Percentiles rank a stretch among this genome's conserved stretches.
These are phyloP conservation scores for Oopsacas minuta DNA, from an alignment of 37 sponge, comb jelly and placozoan genomes.

Conservation along the genomic window DNA sequence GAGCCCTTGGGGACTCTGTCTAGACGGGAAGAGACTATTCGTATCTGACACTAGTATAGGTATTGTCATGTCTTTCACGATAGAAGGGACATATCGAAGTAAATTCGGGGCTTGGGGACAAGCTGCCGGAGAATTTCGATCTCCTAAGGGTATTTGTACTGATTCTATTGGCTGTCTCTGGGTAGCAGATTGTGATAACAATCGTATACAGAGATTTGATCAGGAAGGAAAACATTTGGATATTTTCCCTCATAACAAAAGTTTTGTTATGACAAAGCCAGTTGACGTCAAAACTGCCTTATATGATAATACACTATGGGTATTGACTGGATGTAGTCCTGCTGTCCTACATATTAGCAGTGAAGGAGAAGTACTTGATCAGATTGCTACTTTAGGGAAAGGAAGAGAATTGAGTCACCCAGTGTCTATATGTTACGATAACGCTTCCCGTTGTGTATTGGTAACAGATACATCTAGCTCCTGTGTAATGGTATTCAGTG, in stretches of 20 bases:
- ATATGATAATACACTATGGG: not conserved
- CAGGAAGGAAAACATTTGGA: not conserved
- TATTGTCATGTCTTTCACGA: not conserved
- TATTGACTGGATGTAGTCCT: not conserved
- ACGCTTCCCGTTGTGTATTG: not conserved
- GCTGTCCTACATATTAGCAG: not conserved
- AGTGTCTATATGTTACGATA: not conserved
- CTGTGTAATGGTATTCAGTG: not conserved
- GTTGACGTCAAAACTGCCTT: not conserved
- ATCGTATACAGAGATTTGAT: not conserved
- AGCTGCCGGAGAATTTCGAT: not conserved
- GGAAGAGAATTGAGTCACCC: not conserved
- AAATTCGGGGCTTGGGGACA: not conserved
- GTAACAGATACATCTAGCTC: not conserved
- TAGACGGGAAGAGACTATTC: not conserved
- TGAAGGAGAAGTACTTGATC: not conserved
- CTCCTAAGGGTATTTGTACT: not conserved
- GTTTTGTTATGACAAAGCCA: not conserved
- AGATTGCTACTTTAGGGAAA: not conserved
- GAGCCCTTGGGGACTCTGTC: not conserved
- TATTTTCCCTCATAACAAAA: not conserved
- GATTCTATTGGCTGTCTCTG: not conserved
- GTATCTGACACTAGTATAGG: not conserved
- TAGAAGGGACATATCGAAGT: not conserved
- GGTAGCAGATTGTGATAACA: constrained; percentile 18